Evolutionary conservation across 2,888 invertebrate species (phyloP).

Genomic region (Cryptocephalus primarius): DNA sequence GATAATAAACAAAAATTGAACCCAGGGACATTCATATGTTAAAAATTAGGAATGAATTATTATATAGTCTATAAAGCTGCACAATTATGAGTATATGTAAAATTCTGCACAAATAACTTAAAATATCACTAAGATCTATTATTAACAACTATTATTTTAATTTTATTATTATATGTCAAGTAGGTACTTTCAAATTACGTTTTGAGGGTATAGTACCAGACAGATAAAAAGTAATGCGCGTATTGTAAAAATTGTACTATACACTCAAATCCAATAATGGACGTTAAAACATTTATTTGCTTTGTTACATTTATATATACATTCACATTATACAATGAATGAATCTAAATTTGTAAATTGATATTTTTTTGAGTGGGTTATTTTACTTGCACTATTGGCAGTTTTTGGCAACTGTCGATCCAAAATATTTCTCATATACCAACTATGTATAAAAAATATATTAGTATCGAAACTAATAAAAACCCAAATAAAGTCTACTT

Average conservation of each 20-base stretch:
- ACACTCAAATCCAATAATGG: constrained; percentile 33
- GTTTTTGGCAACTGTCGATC: constrained; percentile 34
- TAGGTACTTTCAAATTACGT: constrained; percentile 32
- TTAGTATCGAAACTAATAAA: constrained; percentile 1
- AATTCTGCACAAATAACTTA: neutral
- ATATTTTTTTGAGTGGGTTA: constrained; percentile 6
- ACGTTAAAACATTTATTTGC: constrained; percentile 35
- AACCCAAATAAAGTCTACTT: neutral
- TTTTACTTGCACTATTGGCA: constrained; percentile 25
- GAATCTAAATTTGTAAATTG: constrained; percentile 20
- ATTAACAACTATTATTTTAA: constrained; percentile 24
- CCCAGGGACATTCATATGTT: too few relatives aligned
- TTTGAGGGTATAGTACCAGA: constrained; percentile 33
- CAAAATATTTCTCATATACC: constrained; percentile 8
- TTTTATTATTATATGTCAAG: constrained; percentile 30
- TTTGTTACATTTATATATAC: constrained; percentile 22
- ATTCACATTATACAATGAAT: constrained; percentile 24
- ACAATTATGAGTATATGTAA: neutral
- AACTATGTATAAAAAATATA: constrained; percentile 11
- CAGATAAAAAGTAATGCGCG: constrained; percentile 6
- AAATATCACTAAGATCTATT: constrained; percentile 3
- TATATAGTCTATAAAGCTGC: neutral
- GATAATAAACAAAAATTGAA: too few relatives aligned
- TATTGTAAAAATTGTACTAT: constrained; percentile 24
- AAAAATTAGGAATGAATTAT: too few relatives aligned